Conservation (phyloP, 2,113 vertebrate species). For the Myotis lucifugus region DNA sequence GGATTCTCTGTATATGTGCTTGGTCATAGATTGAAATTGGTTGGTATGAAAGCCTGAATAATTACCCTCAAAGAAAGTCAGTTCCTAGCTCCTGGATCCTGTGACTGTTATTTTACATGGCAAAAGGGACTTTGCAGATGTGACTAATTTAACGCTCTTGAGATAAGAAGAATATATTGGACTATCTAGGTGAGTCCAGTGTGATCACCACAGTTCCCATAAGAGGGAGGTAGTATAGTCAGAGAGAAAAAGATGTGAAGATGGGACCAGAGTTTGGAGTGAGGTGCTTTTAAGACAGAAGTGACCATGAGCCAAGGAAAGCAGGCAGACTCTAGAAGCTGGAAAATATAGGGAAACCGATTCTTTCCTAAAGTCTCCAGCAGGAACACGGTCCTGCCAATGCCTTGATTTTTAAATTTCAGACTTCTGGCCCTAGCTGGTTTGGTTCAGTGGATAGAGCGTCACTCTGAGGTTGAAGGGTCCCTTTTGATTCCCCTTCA, state of each 20-base stretch:
- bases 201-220: background rate
- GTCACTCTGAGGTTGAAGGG: no score
- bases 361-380: background rate
- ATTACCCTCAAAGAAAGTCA: background rate
- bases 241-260: background rate
- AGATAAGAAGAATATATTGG: background rate
- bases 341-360: fast-evolving
- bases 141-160: background rate
- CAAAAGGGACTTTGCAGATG: background rate
- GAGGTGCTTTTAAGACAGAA: background rate
- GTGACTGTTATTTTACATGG: background rate
- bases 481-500: no score
- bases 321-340: background rate
- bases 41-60: background rate
- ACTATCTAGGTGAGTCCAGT: background rate
- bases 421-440: background rate
- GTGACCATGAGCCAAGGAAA: background rate
- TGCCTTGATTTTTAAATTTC: background rate
- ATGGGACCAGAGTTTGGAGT: background rate
- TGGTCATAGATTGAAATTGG: background rate
- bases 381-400: background rate
- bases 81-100: background rate
- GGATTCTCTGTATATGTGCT: background rate
- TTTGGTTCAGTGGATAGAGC: no score
- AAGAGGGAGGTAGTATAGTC: background rate